These are phyloP conservation scores for Nettapus auritus DNA, from an alignment of 2,113 vertebrate genomes.

Conservation along the genomic window DNA sequence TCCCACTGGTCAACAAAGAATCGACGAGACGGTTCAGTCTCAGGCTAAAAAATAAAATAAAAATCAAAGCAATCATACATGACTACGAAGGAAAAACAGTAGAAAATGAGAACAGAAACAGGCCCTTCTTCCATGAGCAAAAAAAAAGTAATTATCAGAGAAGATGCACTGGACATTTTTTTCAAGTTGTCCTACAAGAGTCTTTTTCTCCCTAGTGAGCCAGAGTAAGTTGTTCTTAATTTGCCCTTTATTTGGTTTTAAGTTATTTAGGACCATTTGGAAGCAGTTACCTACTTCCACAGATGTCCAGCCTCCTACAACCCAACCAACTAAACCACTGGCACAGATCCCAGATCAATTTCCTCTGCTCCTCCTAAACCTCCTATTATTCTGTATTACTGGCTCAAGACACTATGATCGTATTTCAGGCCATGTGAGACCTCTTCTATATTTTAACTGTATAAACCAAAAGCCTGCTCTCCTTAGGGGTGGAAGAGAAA, in stretches of 20 bases:
- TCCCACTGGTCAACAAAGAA: conserved; percentile 92
- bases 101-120: neutral
- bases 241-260: neutral
- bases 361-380: conserved; percentile 11
- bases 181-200: no score
- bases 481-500: neutral
- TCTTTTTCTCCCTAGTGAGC: neutral
- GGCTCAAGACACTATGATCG: neutral
- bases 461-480: neutral
- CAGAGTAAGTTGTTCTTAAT: neutral
- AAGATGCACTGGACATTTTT: no score
- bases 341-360: conserved; percentile 15
- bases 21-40: conserved; percentile 83
- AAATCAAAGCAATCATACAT: conserved; percentile 32
- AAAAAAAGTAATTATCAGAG: neutral
- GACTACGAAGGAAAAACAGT: neutral
- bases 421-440: neutral
- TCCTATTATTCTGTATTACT: neutral
- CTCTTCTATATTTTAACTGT: neutral
- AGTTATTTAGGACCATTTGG: conserved; percentile 23
- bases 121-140: neutral
- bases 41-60: conserved; percentile 80
- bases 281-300: conserved; percentile 18
- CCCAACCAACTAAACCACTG: neutral
- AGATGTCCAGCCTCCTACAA: conserved; percentile 5